Evolutionary conservation across 2,797 vertebrate species (phyloP).

Genomic region (Martes flavigula): DNA sequence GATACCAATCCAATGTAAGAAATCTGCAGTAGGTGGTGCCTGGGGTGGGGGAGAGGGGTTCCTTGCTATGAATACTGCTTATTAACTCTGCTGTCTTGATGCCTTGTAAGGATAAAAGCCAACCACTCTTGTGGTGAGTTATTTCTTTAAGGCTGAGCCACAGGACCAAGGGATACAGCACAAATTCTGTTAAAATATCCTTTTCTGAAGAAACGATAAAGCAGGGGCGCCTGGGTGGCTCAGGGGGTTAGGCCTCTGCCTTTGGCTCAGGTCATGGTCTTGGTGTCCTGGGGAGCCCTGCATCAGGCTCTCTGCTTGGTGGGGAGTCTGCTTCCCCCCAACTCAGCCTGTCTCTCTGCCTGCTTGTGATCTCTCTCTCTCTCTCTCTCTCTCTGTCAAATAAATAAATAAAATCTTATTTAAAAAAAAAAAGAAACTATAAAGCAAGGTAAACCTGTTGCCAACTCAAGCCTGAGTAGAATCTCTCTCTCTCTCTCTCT

Average conservation of each 20-base stretch:
- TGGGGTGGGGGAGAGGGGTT: not conserved
- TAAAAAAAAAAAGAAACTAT: not conserved
- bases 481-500: no score
- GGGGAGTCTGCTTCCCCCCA: no score
- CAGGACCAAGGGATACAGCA: not conserved
- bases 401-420: no score
- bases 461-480: not conserved
- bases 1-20: not conserved
- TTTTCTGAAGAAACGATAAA: not conserved
- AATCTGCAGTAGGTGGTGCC: not conserved
- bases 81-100: not conserved
- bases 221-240: no score
- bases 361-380: no score
- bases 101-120: slow-evolving; percentile 15
- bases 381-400: no score
- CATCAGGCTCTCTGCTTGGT: no score
- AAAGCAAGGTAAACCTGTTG: not conserved
- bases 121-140: not conserved
- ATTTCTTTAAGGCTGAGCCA: not conserved
- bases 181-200: not conserved
- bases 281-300: no score
- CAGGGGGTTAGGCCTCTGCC: no score
- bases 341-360: no score
- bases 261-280: no score
- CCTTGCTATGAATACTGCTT: not conserved